Evolutionary conservation across 2,797 vertebrate genomes (phyloP).

Genomic region (Protosalanx chinensis): DNA sequence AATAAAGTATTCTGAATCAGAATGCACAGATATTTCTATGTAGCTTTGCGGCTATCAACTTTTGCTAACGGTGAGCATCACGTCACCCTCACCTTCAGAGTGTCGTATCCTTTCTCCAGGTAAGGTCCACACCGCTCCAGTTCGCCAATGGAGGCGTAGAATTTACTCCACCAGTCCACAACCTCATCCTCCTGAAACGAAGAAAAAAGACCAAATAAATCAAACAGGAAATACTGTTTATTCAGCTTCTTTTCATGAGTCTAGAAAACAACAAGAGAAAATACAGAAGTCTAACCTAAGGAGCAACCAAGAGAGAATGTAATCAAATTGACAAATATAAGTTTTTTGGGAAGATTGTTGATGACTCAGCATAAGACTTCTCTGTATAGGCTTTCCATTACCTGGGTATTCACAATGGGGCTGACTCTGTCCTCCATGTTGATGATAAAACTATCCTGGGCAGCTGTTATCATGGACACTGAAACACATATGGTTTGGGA

Average conservation of each 20-base stretch:
- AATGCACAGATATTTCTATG: neutral
- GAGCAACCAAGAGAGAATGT: neutral
- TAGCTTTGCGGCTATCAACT: neutral
- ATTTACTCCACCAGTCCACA: slow-evolving; percentile 98
- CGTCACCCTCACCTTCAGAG: slow-evolving; percentile 75
- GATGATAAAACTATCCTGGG: neutral
- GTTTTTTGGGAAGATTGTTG: neutral
- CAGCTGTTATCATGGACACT: neutral
- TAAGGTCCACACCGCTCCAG: slow-evolving; percentile 87
- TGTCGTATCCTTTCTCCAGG: slow-evolving; percentile 88
- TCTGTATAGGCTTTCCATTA: neutral
- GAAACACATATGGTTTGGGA: neutral
- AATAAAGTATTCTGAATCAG: neutral
- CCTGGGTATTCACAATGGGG: neutral
- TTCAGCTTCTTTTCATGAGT: neutral
- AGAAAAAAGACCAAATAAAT: neutral
- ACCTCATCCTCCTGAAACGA: slow-evolving; percentile 86
- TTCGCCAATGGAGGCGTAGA: slow-evolving; percentile 87
- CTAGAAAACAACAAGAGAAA: neutral
- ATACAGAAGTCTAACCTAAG: neutral
- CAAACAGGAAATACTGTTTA: neutral
- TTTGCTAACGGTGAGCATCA: neutral
- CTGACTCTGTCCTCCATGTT: neutral
- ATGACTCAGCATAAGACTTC: neutral
- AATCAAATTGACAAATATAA: neutral